Conservation (phyloP, 64 coral and sea anemone genomes). For the Montipora foliosa region DNA sequence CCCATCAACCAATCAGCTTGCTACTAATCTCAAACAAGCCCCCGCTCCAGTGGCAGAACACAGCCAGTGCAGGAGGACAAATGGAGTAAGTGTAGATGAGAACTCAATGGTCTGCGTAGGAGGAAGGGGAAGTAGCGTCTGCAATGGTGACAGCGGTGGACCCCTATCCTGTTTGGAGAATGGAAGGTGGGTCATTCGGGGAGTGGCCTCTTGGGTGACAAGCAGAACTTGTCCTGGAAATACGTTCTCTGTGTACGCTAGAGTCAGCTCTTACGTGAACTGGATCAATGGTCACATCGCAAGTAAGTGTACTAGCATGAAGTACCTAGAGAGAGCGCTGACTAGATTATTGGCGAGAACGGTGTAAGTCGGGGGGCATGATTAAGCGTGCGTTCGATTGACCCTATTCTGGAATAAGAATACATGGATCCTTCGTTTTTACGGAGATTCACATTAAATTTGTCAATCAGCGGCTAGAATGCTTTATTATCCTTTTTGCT, state of each 20-base stretch:
- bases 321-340: too few species aligned
- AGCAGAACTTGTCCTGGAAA: constrained; percentile 54
- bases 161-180: constrained; percentile 70
- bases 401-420: too few species aligned
- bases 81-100: constrained; percentile 51
- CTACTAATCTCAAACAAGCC: constrained; percentile 65
- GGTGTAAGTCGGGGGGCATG: too few species aligned
- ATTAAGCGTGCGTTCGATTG: too few species aligned
- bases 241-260: constrained; percentile 76
- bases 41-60: constrained; percentile 54
- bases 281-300: constrained; percentile 69
- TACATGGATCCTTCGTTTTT: too few species aligned
- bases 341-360: too few species aligned
- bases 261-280: constrained; percentile 71
- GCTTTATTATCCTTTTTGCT: too few species aligned
- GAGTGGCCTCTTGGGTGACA: constrained; percentile 78
- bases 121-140: constrained; percentile 71
- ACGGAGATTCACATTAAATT: too few species aligned
- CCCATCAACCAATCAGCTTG: constrained; percentile 10
- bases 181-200: constrained; percentile 77
- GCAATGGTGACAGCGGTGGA: constrained; percentile 86
- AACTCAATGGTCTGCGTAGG: constrained; percentile 76
- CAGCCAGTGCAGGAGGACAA: constrained; percentile 25
- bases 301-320: constrained; percentile 10
- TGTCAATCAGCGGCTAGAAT: too few species aligned